A percentile compares a stretch with the other conserved stretches of the same genome.
phyloP scores from a whole-genome alignment of 2,888 invertebrate genomes.

The Meliscaeva auricollis region DNA sequence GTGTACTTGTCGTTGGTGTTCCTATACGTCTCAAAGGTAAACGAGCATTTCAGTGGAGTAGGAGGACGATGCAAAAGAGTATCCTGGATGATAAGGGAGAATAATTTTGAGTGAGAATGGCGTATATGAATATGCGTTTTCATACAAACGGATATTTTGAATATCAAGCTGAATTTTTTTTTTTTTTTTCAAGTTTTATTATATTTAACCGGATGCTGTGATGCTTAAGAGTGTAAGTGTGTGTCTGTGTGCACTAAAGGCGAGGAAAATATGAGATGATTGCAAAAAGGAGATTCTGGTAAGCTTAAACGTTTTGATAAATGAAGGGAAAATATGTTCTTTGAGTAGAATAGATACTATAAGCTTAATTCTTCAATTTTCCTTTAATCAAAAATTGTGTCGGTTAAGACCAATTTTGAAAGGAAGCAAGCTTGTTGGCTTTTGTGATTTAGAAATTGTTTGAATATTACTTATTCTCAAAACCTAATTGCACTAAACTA shows the following conservation, averaged over 20 bases:
- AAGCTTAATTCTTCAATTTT: not conserved
- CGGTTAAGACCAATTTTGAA: no score
- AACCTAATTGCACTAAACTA: no score
- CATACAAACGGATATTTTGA: conserved; percentile 62
- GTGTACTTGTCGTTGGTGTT: conserved; percentile 41
- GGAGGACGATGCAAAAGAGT: conserved; percentile 47
- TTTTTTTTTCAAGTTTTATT: not conserved
- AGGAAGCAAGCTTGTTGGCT: no score
- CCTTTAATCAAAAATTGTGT: not conserved
- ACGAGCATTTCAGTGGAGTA: conserved; percentile 61
- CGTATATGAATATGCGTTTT: conserved; percentile 44
- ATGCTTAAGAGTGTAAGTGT: not conserved
- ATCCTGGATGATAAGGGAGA: conserved; percentile 57
- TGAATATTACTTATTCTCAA: no score
- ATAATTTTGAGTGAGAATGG: conserved; percentile 42
- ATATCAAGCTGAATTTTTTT: conserved; percentile 32
- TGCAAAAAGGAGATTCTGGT: not conserved
- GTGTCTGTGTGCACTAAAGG: not conserved
- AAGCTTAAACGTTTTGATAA: conserved; percentile 11
- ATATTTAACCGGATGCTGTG: not conserved
- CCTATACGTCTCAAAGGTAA: conserved; percentile 56
- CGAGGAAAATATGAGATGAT: not conserved
- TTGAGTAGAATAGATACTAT: not conserved
- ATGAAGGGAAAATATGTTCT: not conserved
- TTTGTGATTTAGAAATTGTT: no score